Evolutionary conservation across 2,113 vertebrate genomes (phyloP).

Genomic region (Hiodon alosoides): DNA sequence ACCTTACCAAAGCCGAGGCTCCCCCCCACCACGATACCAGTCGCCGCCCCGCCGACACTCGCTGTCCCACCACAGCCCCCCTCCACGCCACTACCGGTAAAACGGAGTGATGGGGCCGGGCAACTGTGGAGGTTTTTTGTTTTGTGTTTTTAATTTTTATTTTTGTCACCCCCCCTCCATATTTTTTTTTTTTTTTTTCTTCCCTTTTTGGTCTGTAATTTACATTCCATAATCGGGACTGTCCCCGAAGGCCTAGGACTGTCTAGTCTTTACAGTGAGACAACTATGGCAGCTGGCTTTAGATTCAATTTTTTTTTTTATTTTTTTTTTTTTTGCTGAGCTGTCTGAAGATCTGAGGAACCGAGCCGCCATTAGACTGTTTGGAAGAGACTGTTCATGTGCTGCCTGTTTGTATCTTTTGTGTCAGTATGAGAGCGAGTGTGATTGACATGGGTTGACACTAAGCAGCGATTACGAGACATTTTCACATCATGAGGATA

Average conservation of each 20-base stretch:
- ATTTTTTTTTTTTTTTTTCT: background rate
- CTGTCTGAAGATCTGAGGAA: background rate
- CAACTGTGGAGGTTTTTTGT: background rate
- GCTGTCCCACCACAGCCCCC: slow-evolving; percentile 58
- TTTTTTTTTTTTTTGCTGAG: too few relatives aligned
- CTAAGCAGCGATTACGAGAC: background rate
- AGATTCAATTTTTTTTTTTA: background rate
- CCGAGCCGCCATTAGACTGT: too few relatives aligned
- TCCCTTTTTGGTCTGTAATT: background rate
- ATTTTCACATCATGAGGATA: background rate
- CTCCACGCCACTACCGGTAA: slow-evolving; percentile 35
- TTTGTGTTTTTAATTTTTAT: background rate
- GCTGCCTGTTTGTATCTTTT: too few relatives aligned
- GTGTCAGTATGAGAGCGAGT: too few relatives aligned
- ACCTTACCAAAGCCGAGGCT: slow-evolving; percentile 75
- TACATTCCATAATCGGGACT: slow-evolving; percentile 24
- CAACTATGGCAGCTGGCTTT: background rate
- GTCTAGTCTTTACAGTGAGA: background rate
- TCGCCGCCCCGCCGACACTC: slow-evolving; percentile 61
- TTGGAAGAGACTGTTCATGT: too few relatives aligned
- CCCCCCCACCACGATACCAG: slow-evolving; percentile 69
- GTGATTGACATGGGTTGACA: too few relatives aligned
- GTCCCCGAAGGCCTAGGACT: slow-evolving; percentile 10
- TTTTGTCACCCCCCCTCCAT: background rate
- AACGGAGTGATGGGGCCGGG: background rate